Evolutionary conservation across 2,797 vertebrate species (phyloP), one percentile per base, ranked within the genome.

Genomic region (Cuculus canorus): DNA sequence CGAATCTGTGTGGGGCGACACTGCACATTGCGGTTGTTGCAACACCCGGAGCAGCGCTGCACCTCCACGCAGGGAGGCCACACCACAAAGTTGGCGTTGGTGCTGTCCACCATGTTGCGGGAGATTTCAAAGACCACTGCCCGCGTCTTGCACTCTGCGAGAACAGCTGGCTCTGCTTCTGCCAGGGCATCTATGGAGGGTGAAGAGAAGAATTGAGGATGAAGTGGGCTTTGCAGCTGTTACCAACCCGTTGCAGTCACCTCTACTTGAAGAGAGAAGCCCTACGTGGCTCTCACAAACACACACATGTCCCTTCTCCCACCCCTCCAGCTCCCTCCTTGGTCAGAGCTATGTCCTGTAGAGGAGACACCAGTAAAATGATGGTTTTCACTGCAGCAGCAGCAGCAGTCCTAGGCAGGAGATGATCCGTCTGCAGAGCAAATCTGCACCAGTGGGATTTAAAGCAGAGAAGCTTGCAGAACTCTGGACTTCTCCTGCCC

Each of bases 41-140:
- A 99, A 95, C 99, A 99, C 47, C 99, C 99, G 0, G 99, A 99
- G 93, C 99, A 99, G n/a, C 98, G 98, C 97, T 99, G 98, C 94
- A 99, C 99, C 97, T 99, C 99, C 95, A 99, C 99, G 1, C 99
- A 99, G 6, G 98, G 98, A 0, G 99, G 99, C 98, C 98, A 99
- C 92, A 99, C 97, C 96, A 99, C 70, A 35, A 99, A 99, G 97
- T 99, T 99, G 96, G 99, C 98, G 0, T 99, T 99, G 83, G 98
- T 98, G 82, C 98, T 98, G 97, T 99, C 99, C 45, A 99, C 97
- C 98, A 99, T 98, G 92, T 97, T 97, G 50, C 99, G 98, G 9
- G 98, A 98, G 92, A 99, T 98, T 96, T 99, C 98, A 78, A 99
- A 98, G 85, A 99, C 99, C 96, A 99, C 98, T 0, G 98, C 98